Evolutionary conservation across 2,797 vertebrate genomes (phyloP).

Genomic region (Scomberomorus guttatus): DNA sequence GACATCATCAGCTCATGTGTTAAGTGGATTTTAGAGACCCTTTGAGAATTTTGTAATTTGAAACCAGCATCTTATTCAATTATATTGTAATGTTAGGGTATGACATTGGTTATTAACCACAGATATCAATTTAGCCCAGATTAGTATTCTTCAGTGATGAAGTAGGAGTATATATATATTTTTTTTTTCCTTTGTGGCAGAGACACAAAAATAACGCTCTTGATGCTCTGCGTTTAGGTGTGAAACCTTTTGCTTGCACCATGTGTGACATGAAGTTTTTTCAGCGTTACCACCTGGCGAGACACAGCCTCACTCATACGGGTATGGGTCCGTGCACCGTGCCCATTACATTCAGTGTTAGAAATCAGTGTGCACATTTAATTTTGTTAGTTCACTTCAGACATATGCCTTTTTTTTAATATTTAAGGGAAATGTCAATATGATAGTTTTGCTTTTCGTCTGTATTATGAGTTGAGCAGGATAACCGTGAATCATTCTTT

Average conservation of each 20-base stretch:
- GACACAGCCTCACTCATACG: slow-evolving; percentile 89
- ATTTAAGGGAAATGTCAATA: background rate
- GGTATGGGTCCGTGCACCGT: slow-evolving; percentile 84
- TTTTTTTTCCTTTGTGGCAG: slow-evolving; percentile 51
- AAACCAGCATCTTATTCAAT: slow-evolving; percentile 42
- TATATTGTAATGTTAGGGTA: slow-evolving; percentile 59
- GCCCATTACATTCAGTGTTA: slow-evolving; percentile 74
- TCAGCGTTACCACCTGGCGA: slow-evolving; percentile 88
- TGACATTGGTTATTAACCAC: slow-evolving; percentile 86
- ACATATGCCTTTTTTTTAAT: slow-evolving; percentile 24
- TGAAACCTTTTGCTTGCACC: slow-evolving; percentile 88
- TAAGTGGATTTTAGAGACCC: slow-evolving; percentile 57
- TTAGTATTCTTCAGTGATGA: slow-evolving; percentile 25
- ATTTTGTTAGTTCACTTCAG: slow-evolving; percentile 41
- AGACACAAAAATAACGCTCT: slow-evolving; percentile 74
- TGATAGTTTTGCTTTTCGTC: background rate
- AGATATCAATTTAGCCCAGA: slow-evolving; percentile 72
- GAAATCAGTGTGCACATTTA: slow-evolving; percentile 56
- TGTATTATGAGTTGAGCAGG: background rate
- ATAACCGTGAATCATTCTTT: background rate
- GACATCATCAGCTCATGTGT: slow-evolving; percentile 70
- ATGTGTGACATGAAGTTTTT: slow-evolving; percentile 90
- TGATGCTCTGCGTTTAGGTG: slow-evolving; percentile 87
- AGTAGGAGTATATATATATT: slow-evolving; percentile 14
- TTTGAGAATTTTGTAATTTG: slow-evolving; percentile 36